A percentile compares a stretch with the other conserved stretches of the same genome.
phyloP scores from a whole-genome alignment of 1,140 invertebrate genomes.

The Cataglyphis hispanica region DNA sequence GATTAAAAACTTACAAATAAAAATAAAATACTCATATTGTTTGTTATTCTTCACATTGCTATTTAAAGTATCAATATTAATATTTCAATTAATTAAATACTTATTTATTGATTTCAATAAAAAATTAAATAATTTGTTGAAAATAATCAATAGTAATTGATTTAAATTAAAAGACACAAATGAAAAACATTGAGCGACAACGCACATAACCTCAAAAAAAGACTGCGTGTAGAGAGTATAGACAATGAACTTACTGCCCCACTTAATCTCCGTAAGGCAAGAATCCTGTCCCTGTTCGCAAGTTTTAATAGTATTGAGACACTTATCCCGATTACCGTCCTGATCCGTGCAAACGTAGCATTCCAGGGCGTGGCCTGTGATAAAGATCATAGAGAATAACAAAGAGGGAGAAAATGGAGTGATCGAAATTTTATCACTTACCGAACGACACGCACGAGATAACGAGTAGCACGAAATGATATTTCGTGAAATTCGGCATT shows the following conservation, averaged over 20 bases:
- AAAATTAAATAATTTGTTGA: conserved; percentile 4
- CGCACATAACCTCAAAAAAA: conserved; percentile 68
- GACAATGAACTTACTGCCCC: conserved; percentile 91
- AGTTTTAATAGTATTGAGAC: conserved; percentile 95
- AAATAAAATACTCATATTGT: conserved; percentile 7
- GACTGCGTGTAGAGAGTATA: neutral
- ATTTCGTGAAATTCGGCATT: conserved; percentile 32
- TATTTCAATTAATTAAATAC: neutral
- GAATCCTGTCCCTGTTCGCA: conserved; percentile 95
- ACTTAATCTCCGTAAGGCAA: conserved; percentile 95
- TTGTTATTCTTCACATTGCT: neutral
- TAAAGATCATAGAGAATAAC: conserved; percentile 47
- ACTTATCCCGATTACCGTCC: conserved; percentile 97
- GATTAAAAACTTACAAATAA: neutral
- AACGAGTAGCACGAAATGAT: conserved; percentile 27
- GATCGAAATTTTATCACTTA: conserved; percentile 28
- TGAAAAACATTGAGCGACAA: neutral
- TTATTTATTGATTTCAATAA: conserved; percentile 17
- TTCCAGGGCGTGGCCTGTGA: conserved; percentile 91
- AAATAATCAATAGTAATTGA: neutral
- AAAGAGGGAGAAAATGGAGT: neutral
- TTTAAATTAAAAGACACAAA: neutral
- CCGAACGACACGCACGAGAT: conserved; percentile 35
- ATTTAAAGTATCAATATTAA: neutral
- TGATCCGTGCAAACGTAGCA: conserved; percentile 98